These are phyloP conservation scores for Halyomorpha halys DNA, from an alignment of 1,140 invertebrate species.

Conservation along the genomic window DNA sequence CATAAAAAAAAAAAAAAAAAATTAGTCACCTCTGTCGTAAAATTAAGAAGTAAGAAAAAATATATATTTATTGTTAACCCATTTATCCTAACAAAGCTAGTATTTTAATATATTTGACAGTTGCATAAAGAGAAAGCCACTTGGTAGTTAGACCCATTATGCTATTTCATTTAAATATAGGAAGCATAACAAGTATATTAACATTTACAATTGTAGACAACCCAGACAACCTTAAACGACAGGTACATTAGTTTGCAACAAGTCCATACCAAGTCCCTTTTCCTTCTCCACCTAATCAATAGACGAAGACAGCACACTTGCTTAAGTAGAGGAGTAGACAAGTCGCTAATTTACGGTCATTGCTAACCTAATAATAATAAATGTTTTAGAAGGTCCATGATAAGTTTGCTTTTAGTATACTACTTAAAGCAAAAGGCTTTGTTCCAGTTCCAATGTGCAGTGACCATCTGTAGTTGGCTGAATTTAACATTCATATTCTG, in stretches of 20 bases:
- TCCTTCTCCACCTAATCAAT: background rate
- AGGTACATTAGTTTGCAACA: conserved; percentile 2
- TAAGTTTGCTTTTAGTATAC: too few relatives aligned
- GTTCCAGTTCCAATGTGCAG: too few relatives aligned
- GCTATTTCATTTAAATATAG: background rate
- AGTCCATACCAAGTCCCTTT: background rate
- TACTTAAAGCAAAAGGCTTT: too few relatives aligned
- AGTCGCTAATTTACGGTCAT: background rate
- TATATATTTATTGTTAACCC: too few relatives aligned
- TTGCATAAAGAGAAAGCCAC: too few relatives aligned
- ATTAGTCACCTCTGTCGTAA: background rate
- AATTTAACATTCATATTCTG: too few relatives aligned
- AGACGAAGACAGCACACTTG: conserved; percentile 2
- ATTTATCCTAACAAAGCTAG: too few relatives aligned
- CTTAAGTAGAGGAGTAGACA: conserved; percentile 5
- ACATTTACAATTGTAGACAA: background rate
- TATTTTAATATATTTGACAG: too few relatives aligned
- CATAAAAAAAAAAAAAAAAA: background rate
- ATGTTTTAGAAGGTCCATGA: too few relatives aligned
- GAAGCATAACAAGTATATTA: background rate
- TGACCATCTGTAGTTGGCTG: too few relatives aligned
- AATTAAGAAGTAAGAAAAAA: too few relatives aligned
- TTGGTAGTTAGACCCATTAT: background rate
- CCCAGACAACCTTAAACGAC: conserved; percentile 4
- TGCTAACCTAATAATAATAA: background rate